phyloP scores from a whole-genome alignment of 2,113 vertebrate genomes.

The Daphoenositta chrysoptera region DNA sequence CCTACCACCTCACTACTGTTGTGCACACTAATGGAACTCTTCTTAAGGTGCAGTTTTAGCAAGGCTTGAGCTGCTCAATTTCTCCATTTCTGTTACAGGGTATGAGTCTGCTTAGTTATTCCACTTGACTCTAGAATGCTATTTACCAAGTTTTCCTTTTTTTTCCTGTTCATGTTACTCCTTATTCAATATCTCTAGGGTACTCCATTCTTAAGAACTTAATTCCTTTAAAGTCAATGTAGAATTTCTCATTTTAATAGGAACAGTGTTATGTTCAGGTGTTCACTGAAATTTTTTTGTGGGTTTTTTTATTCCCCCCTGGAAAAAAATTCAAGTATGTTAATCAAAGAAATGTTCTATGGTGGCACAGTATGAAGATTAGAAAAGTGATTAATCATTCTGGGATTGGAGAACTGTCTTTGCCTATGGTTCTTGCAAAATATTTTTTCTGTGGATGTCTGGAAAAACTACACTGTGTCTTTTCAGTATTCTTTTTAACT shows the following conservation, averaged over 20 bases:
- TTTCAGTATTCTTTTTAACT: neutral
- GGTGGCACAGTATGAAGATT: neutral
- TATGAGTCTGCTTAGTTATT: neutral
- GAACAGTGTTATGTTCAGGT: neutral
- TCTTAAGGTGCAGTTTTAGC: neutral
- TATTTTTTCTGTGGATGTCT: neutral
- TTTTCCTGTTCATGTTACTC: neutral
- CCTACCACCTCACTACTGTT: neutral
- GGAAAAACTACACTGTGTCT: neutral
- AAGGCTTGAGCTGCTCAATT: neutral
- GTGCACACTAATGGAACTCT: neutral
- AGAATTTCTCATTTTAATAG: neutral
- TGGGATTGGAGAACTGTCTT: neutral
- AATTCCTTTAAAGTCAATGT: neutral
- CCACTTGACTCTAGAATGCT: neutral
- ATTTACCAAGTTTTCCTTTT: neutral
- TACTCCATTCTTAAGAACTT: neutral
- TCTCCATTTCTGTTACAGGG: neutral
- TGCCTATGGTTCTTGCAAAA: neutral
- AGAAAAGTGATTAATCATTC: neutral
- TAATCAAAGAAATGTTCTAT: neutral
- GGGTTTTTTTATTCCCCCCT: accelerated
- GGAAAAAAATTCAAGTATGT: neutral
- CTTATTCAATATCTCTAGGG: neutral
- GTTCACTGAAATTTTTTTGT: neutral